Conservation (phyloP, 2,888 invertebrate genomes). For the Deilephila elpenor region DNA sequence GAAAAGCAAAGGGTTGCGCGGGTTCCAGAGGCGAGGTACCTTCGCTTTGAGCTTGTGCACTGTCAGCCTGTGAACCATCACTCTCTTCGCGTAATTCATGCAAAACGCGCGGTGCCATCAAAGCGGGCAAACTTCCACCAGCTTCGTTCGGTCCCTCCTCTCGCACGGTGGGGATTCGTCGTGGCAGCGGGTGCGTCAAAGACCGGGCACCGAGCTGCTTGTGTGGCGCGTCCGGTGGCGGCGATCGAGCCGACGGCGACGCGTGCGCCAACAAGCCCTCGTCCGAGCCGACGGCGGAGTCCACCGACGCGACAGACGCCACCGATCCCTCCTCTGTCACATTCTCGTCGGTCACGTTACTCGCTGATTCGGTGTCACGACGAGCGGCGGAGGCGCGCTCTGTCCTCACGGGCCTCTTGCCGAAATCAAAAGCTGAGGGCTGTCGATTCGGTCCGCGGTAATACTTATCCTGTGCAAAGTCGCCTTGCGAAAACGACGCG, state of each 20-base stretch:
- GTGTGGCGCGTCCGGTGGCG: conserved; percentile 77
- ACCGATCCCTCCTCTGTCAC: conserved; percentile 80
- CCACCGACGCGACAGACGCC: conserved; percentile 80
- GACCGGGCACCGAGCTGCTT: conserved; percentile 80
- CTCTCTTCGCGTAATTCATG: conserved; percentile 80
- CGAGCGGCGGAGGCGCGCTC: conserved; percentile 55
- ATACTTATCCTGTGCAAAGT: conserved; percentile 87
- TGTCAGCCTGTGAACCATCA: conserved; percentile 82
- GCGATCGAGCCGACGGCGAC: conserved; percentile 72
- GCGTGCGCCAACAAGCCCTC: conserved; percentile 80
- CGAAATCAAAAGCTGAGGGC: conserved; percentile 77
- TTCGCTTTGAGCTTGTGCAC: conserved; percentile 81
- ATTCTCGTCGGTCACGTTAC: conserved; percentile 68
- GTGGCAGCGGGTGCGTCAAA: conserved; percentile 81
- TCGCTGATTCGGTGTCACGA: conserved; percentile 65
- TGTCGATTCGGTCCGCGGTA: conserved; percentile 68
- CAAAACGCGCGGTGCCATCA: conserved; percentile 74
- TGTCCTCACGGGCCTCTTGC: conserved; percentile 60
- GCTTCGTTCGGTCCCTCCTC: conserved; percentile 67
- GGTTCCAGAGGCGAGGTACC: conserved; percentile 82
- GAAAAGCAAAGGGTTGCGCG: conserved; percentile 79
- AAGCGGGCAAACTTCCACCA: conserved; percentile 71
- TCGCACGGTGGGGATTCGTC: conserved; percentile 72
- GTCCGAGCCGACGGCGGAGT: conserved; percentile 86
- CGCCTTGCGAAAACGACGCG: conserved; percentile 95